These are phyloP conservation scores for Andrena camellia DNA, from an alignment of 2,888 invertebrate species.

Conservation along the genomic window DNA sequence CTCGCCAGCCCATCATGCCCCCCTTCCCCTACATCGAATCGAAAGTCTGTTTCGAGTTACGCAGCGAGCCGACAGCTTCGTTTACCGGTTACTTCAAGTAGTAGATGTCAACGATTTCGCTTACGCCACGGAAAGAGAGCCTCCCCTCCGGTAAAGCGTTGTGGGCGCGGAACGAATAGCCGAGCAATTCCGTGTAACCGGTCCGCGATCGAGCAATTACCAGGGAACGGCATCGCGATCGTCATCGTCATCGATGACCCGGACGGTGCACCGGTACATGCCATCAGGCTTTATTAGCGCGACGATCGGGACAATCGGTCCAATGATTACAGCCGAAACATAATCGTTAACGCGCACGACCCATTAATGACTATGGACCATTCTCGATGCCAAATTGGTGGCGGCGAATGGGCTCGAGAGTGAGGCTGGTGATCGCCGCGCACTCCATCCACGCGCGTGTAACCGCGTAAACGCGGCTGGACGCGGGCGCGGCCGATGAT, in stretches of 20 bases:
- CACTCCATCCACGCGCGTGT: conserved; percentile 85
- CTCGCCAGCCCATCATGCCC: no score
- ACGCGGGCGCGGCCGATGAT: conserved; percentile 59
- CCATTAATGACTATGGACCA: conserved; percentile 83
- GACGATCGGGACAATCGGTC: conserved; percentile 83
- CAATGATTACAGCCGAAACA: conserved; percentile 85
- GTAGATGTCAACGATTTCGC: no score
- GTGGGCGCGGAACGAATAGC: conserved; percentile 7
- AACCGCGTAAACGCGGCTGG: conserved; percentile 84
- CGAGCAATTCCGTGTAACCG: conserved; percentile 25
- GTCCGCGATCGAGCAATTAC: conserved; percentile 62
- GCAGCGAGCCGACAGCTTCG: no score
- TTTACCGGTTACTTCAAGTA: no score
- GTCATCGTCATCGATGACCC: conserved; percentile 78
- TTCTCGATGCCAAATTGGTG: conserved; percentile 82
- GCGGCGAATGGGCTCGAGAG: conserved; percentile 74
- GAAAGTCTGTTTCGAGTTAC: no score
- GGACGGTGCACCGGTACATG: conserved; percentile 30
- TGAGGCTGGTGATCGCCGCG: conserved; percentile 70
- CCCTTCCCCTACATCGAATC: no score
- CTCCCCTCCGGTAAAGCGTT: neutral
- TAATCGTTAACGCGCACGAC: conserved; percentile 84
- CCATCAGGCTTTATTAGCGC: conserved; percentile 83
- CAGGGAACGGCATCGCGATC: conserved; percentile 53
- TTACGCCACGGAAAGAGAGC: no score